A percentile compares a stretch with the other conserved stretches of the same genome.
Conservation (phyloP, 2,888 invertebrate species). For the Drosophila longiperda region DNA sequence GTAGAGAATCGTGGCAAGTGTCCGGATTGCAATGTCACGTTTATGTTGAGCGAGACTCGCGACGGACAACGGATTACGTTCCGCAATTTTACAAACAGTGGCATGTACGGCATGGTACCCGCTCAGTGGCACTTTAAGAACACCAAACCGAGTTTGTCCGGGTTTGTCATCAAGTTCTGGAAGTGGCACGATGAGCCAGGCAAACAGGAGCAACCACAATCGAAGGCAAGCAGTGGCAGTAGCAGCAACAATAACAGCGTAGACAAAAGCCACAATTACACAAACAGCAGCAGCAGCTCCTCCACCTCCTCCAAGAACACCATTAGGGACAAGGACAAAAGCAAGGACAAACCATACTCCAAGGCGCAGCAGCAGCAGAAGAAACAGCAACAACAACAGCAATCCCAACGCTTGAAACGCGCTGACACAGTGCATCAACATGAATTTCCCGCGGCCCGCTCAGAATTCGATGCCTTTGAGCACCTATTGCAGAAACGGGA, state of each 20-base stretch:
- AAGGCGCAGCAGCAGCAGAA: conserved; percentile 25
- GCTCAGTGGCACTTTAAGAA: conserved; percentile 87
- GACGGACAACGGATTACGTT: conserved; percentile 86
- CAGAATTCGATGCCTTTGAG: conserved; percentile 80
- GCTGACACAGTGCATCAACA: conserved; percentile 26
- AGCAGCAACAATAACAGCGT: conserved; percentile 16
- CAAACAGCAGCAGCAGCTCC: conserved; percentile 42
- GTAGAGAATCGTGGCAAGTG: conserved; percentile 90
- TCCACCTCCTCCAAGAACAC: conserved; percentile 11
- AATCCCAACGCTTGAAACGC: conserved; percentile 48
- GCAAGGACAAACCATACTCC: not conserved
- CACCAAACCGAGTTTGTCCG: conserved; percentile 87
- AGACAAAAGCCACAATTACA: conserved; percentile 42
- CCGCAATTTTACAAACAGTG: conserved; percentile 88
- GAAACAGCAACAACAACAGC: conserved; percentile 34
- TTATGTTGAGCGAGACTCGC: conserved; percentile 87
- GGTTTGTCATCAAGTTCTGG: conserved; percentile 94
- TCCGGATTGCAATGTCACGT: conserved; percentile 88
- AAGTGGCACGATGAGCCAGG: conserved; percentile 87
- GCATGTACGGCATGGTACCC: conserved; percentile 90
- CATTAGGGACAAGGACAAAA: conserved; percentile 2
- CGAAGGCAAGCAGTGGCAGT: conserved; percentile 40
- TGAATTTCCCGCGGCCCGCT: conserved; percentile 58
- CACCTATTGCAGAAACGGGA: conserved; percentile 79
- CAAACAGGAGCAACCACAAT: conserved; percentile 33